A percentile compares a stretch with the other conserved stretches of the same genome.
Conservation (phyloP, 2,888 invertebrate species). For the Caenorhabditis zanzibari region DNA sequence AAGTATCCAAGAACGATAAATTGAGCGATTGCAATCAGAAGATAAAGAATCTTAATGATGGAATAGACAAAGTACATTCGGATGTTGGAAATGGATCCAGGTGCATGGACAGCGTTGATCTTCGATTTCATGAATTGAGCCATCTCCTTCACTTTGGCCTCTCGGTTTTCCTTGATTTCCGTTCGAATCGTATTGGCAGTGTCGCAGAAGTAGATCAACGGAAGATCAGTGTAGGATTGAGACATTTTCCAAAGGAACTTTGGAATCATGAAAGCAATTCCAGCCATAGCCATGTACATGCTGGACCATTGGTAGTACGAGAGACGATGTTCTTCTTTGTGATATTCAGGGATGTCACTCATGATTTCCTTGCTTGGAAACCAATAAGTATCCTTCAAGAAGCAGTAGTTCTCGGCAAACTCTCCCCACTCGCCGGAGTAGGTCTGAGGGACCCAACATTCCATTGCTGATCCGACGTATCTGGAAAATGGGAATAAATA, state of each 20-base stretch:
- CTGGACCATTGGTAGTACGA: slow-evolving; percentile 77
- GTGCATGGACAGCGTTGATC: slow-evolving; percentile 19
- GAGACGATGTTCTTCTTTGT: slow-evolving; percentile 59
- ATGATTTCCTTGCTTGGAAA: slow-evolving; percentile 67
- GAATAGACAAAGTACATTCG: slow-evolving; percentile 20
- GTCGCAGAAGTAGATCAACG: slow-evolving; percentile 55
- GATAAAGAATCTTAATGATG: slow-evolving; percentile 60
- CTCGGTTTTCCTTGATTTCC: slow-evolving; percentile 2
- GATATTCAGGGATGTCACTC: slow-evolving; percentile 68
- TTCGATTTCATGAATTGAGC: slow-evolving; percentile 24
- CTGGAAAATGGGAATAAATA: slow-evolving; percentile 20
- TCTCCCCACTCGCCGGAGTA: slow-evolving; percentile 79
- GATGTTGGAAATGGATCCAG: background rate
- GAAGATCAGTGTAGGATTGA: slow-evolving; percentile 42
- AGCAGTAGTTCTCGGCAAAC: slow-evolving; percentile 75
- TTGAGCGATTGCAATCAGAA: slow-evolving; percentile 78
- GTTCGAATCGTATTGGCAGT: slow-evolving; percentile 35
- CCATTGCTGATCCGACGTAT: slow-evolving; percentile 61
- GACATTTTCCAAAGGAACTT: slow-evolving; percentile 52
- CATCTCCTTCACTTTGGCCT: slow-evolving; percentile 54
- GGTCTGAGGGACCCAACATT: slow-evolving; percentile 80
- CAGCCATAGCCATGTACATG: slow-evolving; percentile 50
- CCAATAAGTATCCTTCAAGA: slow-evolving; percentile 76
- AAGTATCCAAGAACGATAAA: slow-evolving; percentile 80
- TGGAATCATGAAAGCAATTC: slow-evolving; percentile 52